Conservation (phyloP, 2,797 vertebrate genomes). For the Gobio occitaniae region DNA sequence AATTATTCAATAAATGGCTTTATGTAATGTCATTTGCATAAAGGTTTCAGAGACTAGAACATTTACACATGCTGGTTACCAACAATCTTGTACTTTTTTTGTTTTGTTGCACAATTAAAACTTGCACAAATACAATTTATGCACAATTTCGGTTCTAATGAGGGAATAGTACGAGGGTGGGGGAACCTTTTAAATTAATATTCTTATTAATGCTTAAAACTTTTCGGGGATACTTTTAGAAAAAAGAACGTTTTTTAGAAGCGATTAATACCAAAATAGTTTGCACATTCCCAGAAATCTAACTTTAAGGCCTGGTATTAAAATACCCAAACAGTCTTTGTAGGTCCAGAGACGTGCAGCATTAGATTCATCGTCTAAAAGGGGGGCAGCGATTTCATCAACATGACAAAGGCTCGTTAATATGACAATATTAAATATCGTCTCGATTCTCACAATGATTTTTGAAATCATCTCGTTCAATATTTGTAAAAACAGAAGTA, state of each 20-base stretch:
- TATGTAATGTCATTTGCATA: slow-evolving; percentile 59
- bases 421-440: slow-evolving; percentile 31
- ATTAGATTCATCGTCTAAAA: slow-evolving; percentile 50
- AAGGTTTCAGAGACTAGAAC: slow-evolving; percentile 49
- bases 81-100: slow-evolving; percentile 20
- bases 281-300: slow-evolving; percentile 17
- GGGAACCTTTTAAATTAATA: not conserved
- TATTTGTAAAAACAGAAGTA: slow-evolving; percentile 6
- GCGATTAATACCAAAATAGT: slow-evolving; percentile 20
- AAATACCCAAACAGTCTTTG: slow-evolving; percentile 58
- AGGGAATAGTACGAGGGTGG: slow-evolving; percentile 42
- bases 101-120: slow-evolving; percentile 51
- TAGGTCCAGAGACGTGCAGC: slow-evolving; percentile 54
- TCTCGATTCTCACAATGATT: slow-evolving; percentile 43
- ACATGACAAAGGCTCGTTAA: slow-evolving; percentile 29
- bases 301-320: slow-evolving; percentile 60
- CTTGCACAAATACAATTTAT: slow-evolving; percentile 54
- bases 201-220: slow-evolving; percentile 5
- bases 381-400: slow-evolving; percentile 42
- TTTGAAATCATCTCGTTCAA: not conserved
- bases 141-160: slow-evolving; percentile 50
- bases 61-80: slow-evolving; percentile 57
- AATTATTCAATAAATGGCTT: slow-evolving; percentile 70
- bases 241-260: not conserved
- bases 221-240: slow-evolving; percentile 17